Percentiles rank a stretch among this genome's conserved stretches.
These are phyloP conservation scores for Rhinichthys osculus DNA, from an alignment of 2,797 vertebrate species.

Conservation along the genomic window DNA sequence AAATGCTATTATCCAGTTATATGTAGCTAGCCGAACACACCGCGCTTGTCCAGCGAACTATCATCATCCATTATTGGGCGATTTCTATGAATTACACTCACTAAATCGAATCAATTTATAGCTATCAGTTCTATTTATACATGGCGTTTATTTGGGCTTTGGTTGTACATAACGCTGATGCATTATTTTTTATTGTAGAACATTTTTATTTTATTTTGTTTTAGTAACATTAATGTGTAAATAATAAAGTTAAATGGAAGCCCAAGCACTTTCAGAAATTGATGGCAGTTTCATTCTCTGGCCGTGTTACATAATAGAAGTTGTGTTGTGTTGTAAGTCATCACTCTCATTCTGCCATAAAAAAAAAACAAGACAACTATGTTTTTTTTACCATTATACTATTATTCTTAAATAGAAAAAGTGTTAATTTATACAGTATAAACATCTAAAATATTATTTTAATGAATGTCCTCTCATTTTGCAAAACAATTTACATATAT, in stretches of 20 bases:
- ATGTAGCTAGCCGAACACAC: slow-evolving; percentile 68
- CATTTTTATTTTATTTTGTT: neutral
- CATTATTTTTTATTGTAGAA: neutral
- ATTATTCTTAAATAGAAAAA: neutral
- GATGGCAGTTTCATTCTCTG: slow-evolving; percentile 43
- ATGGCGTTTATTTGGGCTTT: neutral
- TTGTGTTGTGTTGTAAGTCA: slow-evolving; percentile 44
- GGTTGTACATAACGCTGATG: neutral
- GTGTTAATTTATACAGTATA: neutral
- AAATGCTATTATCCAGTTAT: slow-evolving; percentile 70
- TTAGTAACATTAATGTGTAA: neutral
- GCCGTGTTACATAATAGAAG: slow-evolving; percentile 44
- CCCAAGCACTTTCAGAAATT: slow-evolving; percentile 24
- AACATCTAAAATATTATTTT: neutral
- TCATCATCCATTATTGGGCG: slow-evolving; percentile 40
- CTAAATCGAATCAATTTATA: neutral
- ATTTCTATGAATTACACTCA: slow-evolving; percentile 6
- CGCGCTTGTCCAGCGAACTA: slow-evolving; percentile 60
- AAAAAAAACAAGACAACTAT: neutral
- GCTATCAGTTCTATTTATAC: neutral
- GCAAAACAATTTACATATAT: no score
- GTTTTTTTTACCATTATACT: neutral
- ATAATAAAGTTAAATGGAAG: neutral
- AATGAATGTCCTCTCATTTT: neutral
- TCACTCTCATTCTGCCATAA: no score